Percentiles rank a stretch among this genome's conserved stretches.
Evolutionary conservation across 64 coral and sea anemone genomes (phyloP).

Genomic region (Hydrozoanthus tunicans): DNA sequence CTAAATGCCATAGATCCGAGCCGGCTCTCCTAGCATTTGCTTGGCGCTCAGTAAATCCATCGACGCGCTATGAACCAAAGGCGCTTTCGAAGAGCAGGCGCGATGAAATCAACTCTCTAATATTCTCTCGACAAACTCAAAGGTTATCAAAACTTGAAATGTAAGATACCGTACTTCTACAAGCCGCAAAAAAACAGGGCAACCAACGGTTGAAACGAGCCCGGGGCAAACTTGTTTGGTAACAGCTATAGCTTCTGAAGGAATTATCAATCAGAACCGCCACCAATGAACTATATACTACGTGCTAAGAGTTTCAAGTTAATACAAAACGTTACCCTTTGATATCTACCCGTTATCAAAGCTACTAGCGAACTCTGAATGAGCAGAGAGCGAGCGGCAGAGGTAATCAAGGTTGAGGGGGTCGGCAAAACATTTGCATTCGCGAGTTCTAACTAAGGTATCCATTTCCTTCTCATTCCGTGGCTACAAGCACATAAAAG

Average conservation of each 20-base stretch:
- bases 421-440: slow-evolving; percentile 52
- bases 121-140: slow-evolving; percentile 8
- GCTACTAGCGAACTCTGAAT: slow-evolving; percentile 2
- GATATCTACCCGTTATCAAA: background rate
- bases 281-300: background rate
- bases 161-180: background rate
- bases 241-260: slow-evolving; percentile 12
- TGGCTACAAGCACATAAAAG: background rate
- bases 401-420: slow-evolving; percentile 1
- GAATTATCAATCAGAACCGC: background rate
- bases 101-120: background rate
- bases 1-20: background rate
- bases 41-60: slow-evolving; percentile 3
- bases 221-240: slow-evolving; percentile 6
- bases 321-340: background rate
- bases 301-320: background rate
- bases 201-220: slow-evolving; percentile 27
- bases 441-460: slow-evolving; percentile 14
- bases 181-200: background rate
- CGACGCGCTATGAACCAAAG: background rate
- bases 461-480: slow-evolving; percentile 16
- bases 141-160: background rate
- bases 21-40: background rate
- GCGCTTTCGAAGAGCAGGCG: background rate
- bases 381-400: slow-evolving; percentile 45